phyloP scores from a whole-genome alignment of 2,888 invertebrate species.

The Caenorhabditis virilis region DNA sequence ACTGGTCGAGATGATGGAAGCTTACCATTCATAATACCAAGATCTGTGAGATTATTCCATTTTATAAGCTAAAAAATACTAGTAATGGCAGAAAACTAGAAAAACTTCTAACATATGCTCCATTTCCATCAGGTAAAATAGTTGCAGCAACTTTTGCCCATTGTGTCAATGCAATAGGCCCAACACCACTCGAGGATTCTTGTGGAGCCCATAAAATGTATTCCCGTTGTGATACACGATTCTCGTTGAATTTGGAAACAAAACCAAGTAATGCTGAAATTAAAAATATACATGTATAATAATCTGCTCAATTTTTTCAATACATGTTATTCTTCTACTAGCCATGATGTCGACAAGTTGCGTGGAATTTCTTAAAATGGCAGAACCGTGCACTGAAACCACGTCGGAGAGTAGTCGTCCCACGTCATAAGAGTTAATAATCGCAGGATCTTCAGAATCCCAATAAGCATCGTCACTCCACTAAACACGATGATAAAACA shows the following conservation, averaged over 20 bases:
- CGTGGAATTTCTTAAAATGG: conserved; percentile 10
- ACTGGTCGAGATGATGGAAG: conserved; percentile 33
- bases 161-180: conserved; percentile 9
- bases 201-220: conserved; percentile 31
- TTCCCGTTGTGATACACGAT: conserved; percentile 24
- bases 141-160: conserved; percentile 27
- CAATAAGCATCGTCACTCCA: conserved; percentile 29
- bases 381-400: conserved; percentile 19
- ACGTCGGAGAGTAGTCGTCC: conserved; percentile 31
- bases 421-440: conserved; percentile 34
- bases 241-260: conserved; percentile 21
- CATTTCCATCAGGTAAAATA: conserved; percentile 34
- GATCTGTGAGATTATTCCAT: conserved; percentile 30
- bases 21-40: conserved; percentile 21
- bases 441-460: conserved; percentile 19
- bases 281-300: not conserved
- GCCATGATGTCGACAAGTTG: conserved; percentile 15
- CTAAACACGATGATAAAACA: conserved; percentile 8
- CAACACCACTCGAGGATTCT: conserved; percentile 9
- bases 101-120: conserved; percentile 19
- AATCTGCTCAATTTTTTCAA: not conserved
- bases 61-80: conserved; percentile 13
- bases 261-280: conserved; percentile 31
- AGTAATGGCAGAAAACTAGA: not conserved
- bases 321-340: conserved; percentile 28